Evolutionary conservation across 2,888 invertebrate species (phyloP), one percentile per base, ranked within the genome.

Genomic region (Meteorus cinctellus): DNA sequence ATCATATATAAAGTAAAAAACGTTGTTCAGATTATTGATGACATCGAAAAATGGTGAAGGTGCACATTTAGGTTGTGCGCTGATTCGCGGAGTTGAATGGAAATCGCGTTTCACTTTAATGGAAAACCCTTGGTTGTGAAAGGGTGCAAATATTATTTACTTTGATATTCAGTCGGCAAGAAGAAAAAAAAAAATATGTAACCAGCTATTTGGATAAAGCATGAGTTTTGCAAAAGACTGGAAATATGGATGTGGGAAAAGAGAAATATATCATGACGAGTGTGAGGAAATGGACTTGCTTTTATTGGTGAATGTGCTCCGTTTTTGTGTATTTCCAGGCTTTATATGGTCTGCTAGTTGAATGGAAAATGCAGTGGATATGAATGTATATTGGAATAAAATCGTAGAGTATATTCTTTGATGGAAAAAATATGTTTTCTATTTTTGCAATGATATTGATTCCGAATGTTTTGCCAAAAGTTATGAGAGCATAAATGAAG

Each of bases 31-130:
- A 62, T 1, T 62, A 62, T 62, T 31, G 27, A 62, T 14, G 31
- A 62, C 29, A 62, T 14, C 1, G 10, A 31, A 2, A 29, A 27
- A 27, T 60, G 24, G 14, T 16, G 41, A 8, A 41, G 4, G 41
- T 2, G 41, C 8, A 12, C 12, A 41, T 8, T 41, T 29, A 31
- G 3, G 14, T 29, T 29, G 62, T 29, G 29, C 62, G 62, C 29
- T 62, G 62, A 62, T 29, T 31, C 62, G 16, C 31, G 14, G 12
- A 4, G 31, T 16, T 62, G 62, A 31, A 62, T 62, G 27, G 62
- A 62, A 62, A 62, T 62, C 14, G 27, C 6, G 6, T 62, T 62
- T 62, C 31, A 31, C 31, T 62, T 31, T 31, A 62, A 62, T 62
- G 62, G 16, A 6, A 62, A 62, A 62, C 1, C 1, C 31, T 62